Base-by-base conservation (phyloP, 1,140 invertebrate species). In the Nephila pilipes region DNA sequence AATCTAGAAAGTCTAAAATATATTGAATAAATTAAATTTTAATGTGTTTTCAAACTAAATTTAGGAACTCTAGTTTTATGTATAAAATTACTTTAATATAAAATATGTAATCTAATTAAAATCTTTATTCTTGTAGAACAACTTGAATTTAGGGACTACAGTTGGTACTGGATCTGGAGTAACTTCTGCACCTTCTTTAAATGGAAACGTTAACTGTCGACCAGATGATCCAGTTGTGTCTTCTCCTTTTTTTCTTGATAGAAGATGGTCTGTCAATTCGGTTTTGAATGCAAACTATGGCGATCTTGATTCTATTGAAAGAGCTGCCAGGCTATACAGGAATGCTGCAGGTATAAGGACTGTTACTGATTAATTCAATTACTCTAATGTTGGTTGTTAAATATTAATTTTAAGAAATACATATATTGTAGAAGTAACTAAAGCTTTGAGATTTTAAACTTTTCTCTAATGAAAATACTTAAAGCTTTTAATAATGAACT, bases 301-400 rank as follows among this genome's bases (percentile, higher is more conserved):
- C 81, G 96, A 96, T 94, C 95, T 95, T 1, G 96, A 96, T 79
- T 96, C 96, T 81, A 96, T 98, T 60, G 97, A 98, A 95, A 96
- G 97, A 92, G 97, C 97, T 25, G 97, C 97, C 0, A 96, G 96
- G 94, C 96, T 97, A 81, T 97, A 98, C 95, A 96, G 97, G 85
- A 97, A 96, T 95, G 97, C 97, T 93, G 97, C 97, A 94, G 96
- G 97, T 97, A 95, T 60, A 55, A 29, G 54, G 38, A 46, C 46
- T 46, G 12, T 38, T 38, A 3, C 6, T 38, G 4, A 10, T 6
- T 46, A 46, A 46, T 4, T n/a, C n/a, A n/a, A n/a, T n/a, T n/a
- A n/a, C n/a, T n/a, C n/a, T n/a, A n/a, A n/a, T n/a, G n/a, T n/a
- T n/a, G n/a, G n/a, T n/a, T n/a, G n/a, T n/a, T n/a, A n/a, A n/a